Base-by-base conservation (phyloP, 2,113 vertebrate genomes). In the Antennarius striatus region DNA sequence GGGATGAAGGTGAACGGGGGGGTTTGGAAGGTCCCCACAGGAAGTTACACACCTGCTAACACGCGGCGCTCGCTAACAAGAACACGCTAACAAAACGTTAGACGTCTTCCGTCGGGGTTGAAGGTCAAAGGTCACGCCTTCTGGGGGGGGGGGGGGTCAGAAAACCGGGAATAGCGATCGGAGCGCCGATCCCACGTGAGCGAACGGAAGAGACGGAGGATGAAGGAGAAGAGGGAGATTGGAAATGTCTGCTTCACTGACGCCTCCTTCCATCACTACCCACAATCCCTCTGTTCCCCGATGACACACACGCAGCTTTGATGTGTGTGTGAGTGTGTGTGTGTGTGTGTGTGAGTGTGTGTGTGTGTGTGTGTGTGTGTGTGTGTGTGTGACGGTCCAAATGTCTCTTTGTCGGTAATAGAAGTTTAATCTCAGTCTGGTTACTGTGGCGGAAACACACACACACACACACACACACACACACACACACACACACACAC, bases 351-450 rank as follows among this genome's bases (percentile, higher is more conserved):
- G 32, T 63, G 51, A 51, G 64, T 58, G 52, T 83, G 63, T 68
- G 47, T 53, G 61, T 48, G 63, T 68, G 47, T 53, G 61, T 32
- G 39, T 57, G 68, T 43, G 67, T 54, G 68, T 45, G 32, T 63
- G 51, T 48, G 64, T 58, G 52, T 83, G 63, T 68, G 47, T 53
- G 61, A 22, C 22, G 22, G 22, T 82, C 91, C 92, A 91, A 95
- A 93, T 93, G 93, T 94, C 91, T 94, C 91, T 91, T 40, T 63
- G 70, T 79, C 70, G 30, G 70, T 63, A 79, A 73, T 79, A 88
- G 71, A 91, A 94, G 94, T 94, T 93, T 93, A 95, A 96, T 96
- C 96, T 83, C 50, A 92, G 93, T 92, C 84, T 95, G 94, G 95
- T 88, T 87, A 86, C 77, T 82, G 85, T 86, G 81, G 70, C 15